Evolutionary conservation across 2,888 invertebrate species (phyloP).

Genomic region (Ophion ellenae): DNA sequence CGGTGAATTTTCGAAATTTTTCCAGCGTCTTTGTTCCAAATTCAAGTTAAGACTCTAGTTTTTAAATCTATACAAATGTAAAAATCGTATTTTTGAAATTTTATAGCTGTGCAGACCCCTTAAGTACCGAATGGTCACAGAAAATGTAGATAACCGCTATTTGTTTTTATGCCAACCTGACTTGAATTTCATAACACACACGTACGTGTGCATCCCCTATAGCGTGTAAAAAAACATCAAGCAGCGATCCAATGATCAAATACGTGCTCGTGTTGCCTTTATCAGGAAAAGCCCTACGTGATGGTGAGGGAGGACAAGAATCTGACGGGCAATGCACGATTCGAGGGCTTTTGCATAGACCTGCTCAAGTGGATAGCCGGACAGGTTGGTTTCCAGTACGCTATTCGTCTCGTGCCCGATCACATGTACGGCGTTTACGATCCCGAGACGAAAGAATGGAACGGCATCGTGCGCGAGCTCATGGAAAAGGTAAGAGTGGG

Average conservation of each 20-base stretch:
- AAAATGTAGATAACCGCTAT: too few relatives aligned
- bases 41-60: too few relatives aligned
- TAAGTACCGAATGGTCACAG: too few relatives aligned
- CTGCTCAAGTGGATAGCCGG: slow-evolving; percentile 92
- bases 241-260: neutral
- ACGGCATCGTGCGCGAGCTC: slow-evolving; percentile 93
- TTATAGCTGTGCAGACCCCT: too few relatives aligned
- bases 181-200: too few relatives aligned
- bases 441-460: slow-evolving; percentile 95
- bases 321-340: slow-evolving; percentile 93
- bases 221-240: neutral
- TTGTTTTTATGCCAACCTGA: too few relatives aligned
- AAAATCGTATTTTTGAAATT: too few relatives aligned
- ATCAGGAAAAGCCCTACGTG: slow-evolving; percentile 95
- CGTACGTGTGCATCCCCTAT: neutral
- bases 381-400: slow-evolving; percentile 95
- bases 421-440: slow-evolving; percentile 95
- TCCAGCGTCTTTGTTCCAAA: too few relatives aligned
- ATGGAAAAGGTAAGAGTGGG: slow-evolving; percentile 89
- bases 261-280: slow-evolving; percentile 32
- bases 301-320: slow-evolving; percentile 95
- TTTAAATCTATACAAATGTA: too few relatives aligned
- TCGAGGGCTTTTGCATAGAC: slow-evolving; percentile 97
- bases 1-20: too few relatives aligned
- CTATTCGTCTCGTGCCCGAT: slow-evolving; percentile 93